phyloP scores from a whole-genome alignment of 2,113 vertebrate genomes.

The Ornithorhynchus anatinus region DNA sequence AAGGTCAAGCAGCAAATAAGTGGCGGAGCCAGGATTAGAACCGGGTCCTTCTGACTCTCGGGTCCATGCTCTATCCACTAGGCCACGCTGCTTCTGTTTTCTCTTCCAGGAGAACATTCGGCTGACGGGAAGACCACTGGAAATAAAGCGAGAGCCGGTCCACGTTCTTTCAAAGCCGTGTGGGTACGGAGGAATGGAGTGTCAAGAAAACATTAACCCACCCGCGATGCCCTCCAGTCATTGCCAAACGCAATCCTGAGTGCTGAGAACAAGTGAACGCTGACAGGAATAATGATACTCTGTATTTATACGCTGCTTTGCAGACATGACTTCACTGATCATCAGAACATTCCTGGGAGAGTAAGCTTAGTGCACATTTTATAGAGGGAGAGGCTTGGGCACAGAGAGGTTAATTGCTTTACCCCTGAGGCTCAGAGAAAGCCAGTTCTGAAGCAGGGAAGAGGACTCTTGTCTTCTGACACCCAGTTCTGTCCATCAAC shows the following conservation, averaged over 20 bases:
- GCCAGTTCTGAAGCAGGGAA: neutral
- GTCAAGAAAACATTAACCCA: neutral
- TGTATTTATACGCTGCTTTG: conserved; percentile 38
- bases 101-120: no score
- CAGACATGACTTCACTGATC: conserved; percentile 61
- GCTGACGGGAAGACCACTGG: no score
- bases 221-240: neutral
- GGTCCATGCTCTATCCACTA: no score
- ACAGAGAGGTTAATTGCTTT: conserved; percentile 47
- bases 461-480: neutral
- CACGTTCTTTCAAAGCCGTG: neutral
- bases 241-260: neutral
- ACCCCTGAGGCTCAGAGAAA: conserved; percentile 7
- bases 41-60: no score
- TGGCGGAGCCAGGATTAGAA: no score
- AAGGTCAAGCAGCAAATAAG: no score
- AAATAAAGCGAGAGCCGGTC: no score
- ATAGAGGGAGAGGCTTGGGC: conserved; percentile 23
- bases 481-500: no score
- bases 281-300: conserved; percentile 3
- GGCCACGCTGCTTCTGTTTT: no score
- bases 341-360: conserved; percentile 38
- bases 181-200: neutral
- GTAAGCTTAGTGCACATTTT: conserved; percentile 21
- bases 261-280: conserved; percentile 24